phyloP scores from a whole-genome alignment of 2,797 vertebrate species.

The Periophthalmus magnuspinnatus region DNA sequence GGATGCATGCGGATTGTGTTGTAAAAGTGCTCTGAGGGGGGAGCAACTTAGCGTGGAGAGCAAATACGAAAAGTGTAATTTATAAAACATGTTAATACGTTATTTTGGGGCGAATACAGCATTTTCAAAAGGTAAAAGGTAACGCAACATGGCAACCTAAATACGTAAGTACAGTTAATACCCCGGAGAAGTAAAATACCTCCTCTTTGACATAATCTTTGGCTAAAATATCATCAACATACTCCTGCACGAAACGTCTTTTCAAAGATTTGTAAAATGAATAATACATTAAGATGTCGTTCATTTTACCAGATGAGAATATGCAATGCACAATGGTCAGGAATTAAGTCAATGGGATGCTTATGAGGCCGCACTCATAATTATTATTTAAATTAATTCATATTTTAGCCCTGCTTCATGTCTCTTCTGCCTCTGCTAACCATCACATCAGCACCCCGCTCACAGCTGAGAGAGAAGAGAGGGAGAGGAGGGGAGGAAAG shows the following conservation, averaged over 20 bases:
- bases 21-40: no score
- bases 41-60: no score
- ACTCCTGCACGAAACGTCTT: not conserved
- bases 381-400: not conserved
- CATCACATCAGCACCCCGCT: not conserved
- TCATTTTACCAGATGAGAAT: conserved; percentile 24
- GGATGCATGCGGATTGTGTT: no score
- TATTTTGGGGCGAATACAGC: no score
- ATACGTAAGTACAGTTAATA: not conserved
- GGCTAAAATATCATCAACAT: not conserved
- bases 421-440: not conserved
- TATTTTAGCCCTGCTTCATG: not conserved
- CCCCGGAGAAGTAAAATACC: no score
- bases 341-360: not conserved
- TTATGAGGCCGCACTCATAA: not conserved
- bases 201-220: not conserved
- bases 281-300: not conserved
- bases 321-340: not conserved
- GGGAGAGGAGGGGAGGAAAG: no score
- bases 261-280: conserved; percentile 27
- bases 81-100: no score
- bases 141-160: not conserved
- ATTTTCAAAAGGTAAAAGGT: no score
- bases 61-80: no score
- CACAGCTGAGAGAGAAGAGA: not conserved